Base-by-base conservation (phyloP, 2,797 vertebrate genomes). In the Cygnus olor region DNA sequence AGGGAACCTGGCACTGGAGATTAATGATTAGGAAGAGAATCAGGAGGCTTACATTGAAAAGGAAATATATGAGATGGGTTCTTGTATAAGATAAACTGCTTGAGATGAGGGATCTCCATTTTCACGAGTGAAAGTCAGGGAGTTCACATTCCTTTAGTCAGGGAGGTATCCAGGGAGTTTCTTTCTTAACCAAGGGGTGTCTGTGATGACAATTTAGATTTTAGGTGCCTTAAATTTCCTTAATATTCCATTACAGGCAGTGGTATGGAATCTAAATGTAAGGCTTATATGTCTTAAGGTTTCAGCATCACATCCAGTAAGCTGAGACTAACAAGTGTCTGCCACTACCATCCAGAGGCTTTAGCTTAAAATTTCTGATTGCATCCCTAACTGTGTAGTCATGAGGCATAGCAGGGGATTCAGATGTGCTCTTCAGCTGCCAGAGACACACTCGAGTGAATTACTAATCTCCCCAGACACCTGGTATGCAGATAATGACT, bases 321-420 rank as follows among this genome's bases (percentile, higher is more conserved):
- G 32, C 12, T 1, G 2, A 81, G 51, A 88, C 44, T 81, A 58
- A 76, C 17, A 79, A 78, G 68, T 76, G 42, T 21, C 15, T 72
- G n/a, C 21, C 36, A 25, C 34, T 76, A 10, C 40, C 11, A 79
- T 76, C 38, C 1, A 2, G 77, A 86, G 79, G 51, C 11, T 66
- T 96, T 72, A 66, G n/a, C 58, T 69, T 78, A 74, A n/a, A 78
- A 51, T 83, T 93, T 89, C 38, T 89, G 45, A 72, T 56, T 80
- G 42, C 0, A 2, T 79, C 89, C 58, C 82, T 30, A 51, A 27
- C 73, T 66, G 30, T 64, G 66, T 65, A 88, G 87, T 42, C 32
- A 32, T 47, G 44, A 94, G 63, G 68, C 18, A 27, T 16, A 88
- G 73, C 66, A 54, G 44, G 36, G 56, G 73, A 90, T 91, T 94